Evolutionary conservation across 2,888 invertebrate species (phyloP).

Genomic region (Drosophila paracracens): DNA sequence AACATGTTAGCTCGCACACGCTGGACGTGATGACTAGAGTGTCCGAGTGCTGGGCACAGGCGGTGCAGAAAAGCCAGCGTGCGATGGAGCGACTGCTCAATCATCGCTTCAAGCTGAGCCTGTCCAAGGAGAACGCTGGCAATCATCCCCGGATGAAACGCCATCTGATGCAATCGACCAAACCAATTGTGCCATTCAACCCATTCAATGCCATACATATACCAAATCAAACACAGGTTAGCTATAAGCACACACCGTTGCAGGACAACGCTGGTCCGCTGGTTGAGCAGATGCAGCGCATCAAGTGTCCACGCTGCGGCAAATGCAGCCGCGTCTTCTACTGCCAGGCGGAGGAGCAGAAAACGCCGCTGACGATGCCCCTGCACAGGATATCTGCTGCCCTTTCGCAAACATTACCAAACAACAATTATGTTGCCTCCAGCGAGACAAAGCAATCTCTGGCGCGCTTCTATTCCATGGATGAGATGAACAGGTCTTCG

Average conservation of each 20-base stretch:
- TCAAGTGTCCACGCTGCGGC: slow-evolving; percentile 72
- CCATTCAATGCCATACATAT: slow-evolving; percentile 60
- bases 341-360: slow-evolving; percentile 17
- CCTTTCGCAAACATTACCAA: slow-evolving; percentile 65
- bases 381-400: background rate
- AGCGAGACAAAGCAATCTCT: slow-evolving; percentile 21
- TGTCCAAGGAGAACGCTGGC: slow-evolving; percentile 57
- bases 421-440: slow-evolving; percentile 16
- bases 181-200: slow-evolving; percentile 69
- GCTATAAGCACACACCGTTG: slow-evolving; percentile 19
- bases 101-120: slow-evolving; percentile 63
- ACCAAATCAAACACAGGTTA: slow-evolving; percentile 42
- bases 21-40: slow-evolving; percentile 68
- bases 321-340: slow-evolving; percentile 63
- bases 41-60: slow-evolving; percentile 55
- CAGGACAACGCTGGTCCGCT: slow-evolving; percentile 40
- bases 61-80: slow-evolving; percentile 40
- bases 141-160: slow-evolving; percentile 28
- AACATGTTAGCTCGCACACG: slow-evolving; percentile 48
- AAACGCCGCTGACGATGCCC: background rate
- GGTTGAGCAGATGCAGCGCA: slow-evolving; percentile 66
- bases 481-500: slow-evolving; percentile 41
- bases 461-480: slow-evolving; percentile 63
- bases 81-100: slow-evolving; percentile 57
- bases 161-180: slow-evolving; percentile 29